These are phyloP conservation scores for Pseudomyrmex gracilis DNA, from an alignment of 1,140 invertebrate genomes.

Conservation along the genomic window DNA sequence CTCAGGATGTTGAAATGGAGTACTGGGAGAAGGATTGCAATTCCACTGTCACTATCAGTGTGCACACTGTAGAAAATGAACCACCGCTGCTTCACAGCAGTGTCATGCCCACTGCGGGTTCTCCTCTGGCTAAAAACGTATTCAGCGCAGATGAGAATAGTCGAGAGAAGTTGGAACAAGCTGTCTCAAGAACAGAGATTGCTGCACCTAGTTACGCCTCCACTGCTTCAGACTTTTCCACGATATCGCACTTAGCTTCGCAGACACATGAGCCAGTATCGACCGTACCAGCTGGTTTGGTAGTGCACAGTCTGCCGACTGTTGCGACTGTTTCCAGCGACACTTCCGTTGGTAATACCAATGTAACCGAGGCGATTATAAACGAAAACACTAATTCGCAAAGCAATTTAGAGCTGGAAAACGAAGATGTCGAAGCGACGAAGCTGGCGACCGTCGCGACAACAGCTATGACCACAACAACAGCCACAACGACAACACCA, in stretches of 20 bases:
- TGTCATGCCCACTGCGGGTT: constrained; percentile 53
- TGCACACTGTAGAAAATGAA: constrained; percentile 69
- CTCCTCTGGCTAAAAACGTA: constrained; percentile 56
- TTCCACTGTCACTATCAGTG: constrained; percentile 68
- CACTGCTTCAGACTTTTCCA: constrained; percentile 71
- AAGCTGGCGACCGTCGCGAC: background rate
- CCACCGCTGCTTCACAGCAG: constrained; percentile 56
- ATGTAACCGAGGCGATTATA: constrained; percentile 82
- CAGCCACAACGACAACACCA: background rate
- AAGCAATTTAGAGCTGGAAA: constrained; percentile 81
- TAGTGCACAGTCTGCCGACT: constrained; percentile 70
- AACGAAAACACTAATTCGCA: constrained; percentile 84
- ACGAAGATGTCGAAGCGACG: constrained; percentile 74
- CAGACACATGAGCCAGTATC: constrained; percentile 61
- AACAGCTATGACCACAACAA: background rate
- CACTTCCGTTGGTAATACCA: constrained; percentile 66
- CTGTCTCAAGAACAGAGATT: constrained; percentile 61
- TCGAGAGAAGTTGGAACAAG: constrained; percentile 65
- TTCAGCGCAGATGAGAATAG: constrained; percentile 54
- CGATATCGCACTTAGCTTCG: constrained; percentile 60
- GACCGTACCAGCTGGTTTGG: background rate
- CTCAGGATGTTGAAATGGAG: constrained; percentile 82
- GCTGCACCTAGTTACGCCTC: constrained; percentile 71
- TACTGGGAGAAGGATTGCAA: constrained; percentile 83
- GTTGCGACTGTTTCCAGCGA: constrained; percentile 66